Percentiles rank a stretch among this genome's conserved stretches.
These are phyloP conservation scores for Eurytoma adleriae DNA, from an alignment of 2,888 invertebrate species.

Conservation along the genomic window DNA sequence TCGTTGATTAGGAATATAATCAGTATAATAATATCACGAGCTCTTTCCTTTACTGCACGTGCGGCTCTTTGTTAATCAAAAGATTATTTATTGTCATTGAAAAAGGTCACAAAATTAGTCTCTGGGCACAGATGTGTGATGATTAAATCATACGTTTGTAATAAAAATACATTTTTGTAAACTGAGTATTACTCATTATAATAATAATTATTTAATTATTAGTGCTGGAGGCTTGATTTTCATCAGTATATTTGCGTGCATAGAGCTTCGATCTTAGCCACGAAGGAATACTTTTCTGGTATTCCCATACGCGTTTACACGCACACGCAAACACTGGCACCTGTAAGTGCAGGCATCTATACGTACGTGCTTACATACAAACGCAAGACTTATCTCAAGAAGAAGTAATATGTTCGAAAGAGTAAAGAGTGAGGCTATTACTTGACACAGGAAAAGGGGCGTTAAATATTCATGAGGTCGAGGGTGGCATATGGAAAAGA, in stretches of 20 bases:
- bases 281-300: too few relatives aligned
- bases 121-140: too few relatives aligned
- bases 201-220: too few relatives aligned
- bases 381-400: slow-evolving; percentile 6
- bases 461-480: slow-evolving; percentile 52
- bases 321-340: slow-evolving; percentile 4
- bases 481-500: neutral
- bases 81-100: neutral
- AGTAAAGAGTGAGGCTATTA: slow-evolving; percentile 45
- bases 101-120: too few relatives aligned
- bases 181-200: too few relatives aligned
- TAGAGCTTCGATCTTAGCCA: too few relatives aligned
- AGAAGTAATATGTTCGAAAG: slow-evolving; percentile 37
- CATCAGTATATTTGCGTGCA: too few relatives aligned
- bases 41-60: neutral
- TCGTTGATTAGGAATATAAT: slow-evolving; percentile 35
- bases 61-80: neutral
- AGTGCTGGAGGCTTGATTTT: too few relatives aligned
- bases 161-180: neutral
- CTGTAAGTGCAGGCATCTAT: too few relatives aligned
- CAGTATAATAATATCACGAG: neutral
- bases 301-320: neutral
- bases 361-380: neutral
- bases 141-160: neutral
- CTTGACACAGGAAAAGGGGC: slow-evolving; percentile 46